Percentiles rank a stretch among this genome's conserved stretches.
These are phyloP conservation scores for Hypomecis punctinalis DNA, from an alignment of 2,888 invertebrate species.

Conservation along the genomic window DNA sequence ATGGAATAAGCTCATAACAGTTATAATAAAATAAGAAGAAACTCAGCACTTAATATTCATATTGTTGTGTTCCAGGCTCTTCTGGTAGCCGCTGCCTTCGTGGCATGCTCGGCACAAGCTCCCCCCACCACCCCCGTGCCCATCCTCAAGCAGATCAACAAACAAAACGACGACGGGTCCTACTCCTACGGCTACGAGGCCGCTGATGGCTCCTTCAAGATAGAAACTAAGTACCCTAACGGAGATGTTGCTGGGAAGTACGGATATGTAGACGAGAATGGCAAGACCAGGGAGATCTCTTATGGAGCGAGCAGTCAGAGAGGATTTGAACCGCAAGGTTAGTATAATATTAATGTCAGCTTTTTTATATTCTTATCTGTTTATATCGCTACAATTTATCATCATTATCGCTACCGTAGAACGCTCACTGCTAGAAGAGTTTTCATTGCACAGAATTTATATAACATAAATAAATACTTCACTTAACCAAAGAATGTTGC, in stretches of 20 bases:
- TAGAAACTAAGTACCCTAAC: slow-evolving; percentile 93
- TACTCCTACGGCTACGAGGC: slow-evolving; percentile 95
- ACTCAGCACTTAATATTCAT: not conserved
- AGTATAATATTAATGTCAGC: slow-evolving; percentile 16
- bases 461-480: too few relatives aligned
- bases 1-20: too few relatives aligned
- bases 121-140: slow-evolving; percentile 91
- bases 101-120: slow-evolving; percentile 67
- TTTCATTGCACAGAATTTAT: too few relatives aligned
- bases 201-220: slow-evolving; percentile 94
- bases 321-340: slow-evolving; percentile 93
- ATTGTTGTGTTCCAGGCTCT: slow-evolving; percentile 51
- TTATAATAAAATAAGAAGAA: not conserved
- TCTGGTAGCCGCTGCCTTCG: slow-evolving; percentile 50
- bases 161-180: slow-evolving; percentile 94
- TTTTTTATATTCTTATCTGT: not conserved
- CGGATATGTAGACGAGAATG: slow-evolving; percentile 93
- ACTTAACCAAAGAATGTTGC: too few relatives aligned
- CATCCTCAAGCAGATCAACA: slow-evolving; percentile 93
- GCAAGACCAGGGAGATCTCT: slow-evolving; percentile 91
- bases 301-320: slow-evolving; percentile 93
- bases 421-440: not conserved
- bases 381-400: too few relatives aligned
- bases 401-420: not conserved
- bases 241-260: slow-evolving; percentile 96